Percentiles rank a stretch among this genome's conserved stretches.
These are phyloP conservation scores for Heliangelus exortis DNA, from an alignment of 2,797 vertebrate genomes.

Conservation along the genomic window DNA sequence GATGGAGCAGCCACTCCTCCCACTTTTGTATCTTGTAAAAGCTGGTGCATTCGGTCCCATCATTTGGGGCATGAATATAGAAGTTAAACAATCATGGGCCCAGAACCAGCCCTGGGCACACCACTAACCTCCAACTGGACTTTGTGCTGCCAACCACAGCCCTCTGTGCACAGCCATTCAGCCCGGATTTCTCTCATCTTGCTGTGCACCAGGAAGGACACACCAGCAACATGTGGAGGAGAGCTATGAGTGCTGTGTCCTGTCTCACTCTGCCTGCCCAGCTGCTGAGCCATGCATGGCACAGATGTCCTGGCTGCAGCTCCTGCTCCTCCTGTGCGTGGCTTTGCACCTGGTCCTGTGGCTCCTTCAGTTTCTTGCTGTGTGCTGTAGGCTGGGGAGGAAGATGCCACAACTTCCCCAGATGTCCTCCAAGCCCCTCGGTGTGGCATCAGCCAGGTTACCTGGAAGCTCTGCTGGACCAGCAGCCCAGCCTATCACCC, in stretches of 20 bases:
- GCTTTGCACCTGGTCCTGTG: not conserved
- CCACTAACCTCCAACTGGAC: not conserved
- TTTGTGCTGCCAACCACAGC: not conserved
- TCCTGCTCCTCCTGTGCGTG: not conserved
- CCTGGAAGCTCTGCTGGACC: not conserved
- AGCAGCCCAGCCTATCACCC: not conserved
- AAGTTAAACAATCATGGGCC: not conserved
- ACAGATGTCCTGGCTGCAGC: not conserved
- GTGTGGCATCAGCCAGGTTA: not conserved
- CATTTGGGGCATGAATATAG: not conserved
- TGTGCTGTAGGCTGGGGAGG: not conserved
- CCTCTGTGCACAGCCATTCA: not conserved
- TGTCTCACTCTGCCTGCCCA: fast-evolving
- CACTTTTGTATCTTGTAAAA: not conserved
- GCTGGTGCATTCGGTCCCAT: not conserved
- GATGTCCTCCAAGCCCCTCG: not conserved
- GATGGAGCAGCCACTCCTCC: not conserved
- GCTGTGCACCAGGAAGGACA: not conserved
- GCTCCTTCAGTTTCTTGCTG: not conserved
- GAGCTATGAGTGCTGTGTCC: not conserved
- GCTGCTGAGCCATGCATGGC: not conserved
- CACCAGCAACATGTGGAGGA: not conserved
- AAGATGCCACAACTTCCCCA: not conserved
- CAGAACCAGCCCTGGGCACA: not conserved
- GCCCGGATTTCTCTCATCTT: no score